Evolutionary conservation across 2,113 vertebrate genomes (phyloP).

Genomic region (Struthidea cinerea): DNA sequence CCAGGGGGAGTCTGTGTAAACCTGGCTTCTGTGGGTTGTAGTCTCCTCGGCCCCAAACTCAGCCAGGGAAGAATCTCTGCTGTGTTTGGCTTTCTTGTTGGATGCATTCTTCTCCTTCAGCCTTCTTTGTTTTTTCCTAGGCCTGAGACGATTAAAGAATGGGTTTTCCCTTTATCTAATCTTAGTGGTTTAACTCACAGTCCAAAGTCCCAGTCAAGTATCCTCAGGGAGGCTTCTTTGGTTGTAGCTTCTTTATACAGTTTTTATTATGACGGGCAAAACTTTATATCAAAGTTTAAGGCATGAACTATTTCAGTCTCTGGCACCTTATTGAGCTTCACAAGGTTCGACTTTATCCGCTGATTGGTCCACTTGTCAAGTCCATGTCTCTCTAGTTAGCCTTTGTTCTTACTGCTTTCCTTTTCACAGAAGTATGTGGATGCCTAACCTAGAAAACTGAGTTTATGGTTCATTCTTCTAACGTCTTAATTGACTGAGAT

Average conservation of each 20-base stretch:
- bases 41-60: neutral
- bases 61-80: neutral
- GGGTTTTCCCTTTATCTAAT: neutral
- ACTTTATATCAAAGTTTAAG: neutral
- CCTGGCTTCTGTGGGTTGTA: neutral
- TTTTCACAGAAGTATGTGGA: neutral
- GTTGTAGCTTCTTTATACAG: neutral
- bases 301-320: neutral
- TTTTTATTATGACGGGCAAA: neutral
- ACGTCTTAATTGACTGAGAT: neutral
- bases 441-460: neutral
- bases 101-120: neutral
- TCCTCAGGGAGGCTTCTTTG: neutral
- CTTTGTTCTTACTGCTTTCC: neutral
- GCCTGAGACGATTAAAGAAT: neutral
- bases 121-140: neutral
- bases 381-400: neutral
- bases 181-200: neutral
- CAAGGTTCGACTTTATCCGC: neutral
- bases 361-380: neutral
- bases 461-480: neutral
- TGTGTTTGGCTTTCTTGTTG: neutral
- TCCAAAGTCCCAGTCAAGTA: neutral
- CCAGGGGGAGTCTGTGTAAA: neutral
- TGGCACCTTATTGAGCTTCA: neutral